Conservation (phyloP, 2,888 invertebrate genomes). For the Phyto melanocephala region DNA sequence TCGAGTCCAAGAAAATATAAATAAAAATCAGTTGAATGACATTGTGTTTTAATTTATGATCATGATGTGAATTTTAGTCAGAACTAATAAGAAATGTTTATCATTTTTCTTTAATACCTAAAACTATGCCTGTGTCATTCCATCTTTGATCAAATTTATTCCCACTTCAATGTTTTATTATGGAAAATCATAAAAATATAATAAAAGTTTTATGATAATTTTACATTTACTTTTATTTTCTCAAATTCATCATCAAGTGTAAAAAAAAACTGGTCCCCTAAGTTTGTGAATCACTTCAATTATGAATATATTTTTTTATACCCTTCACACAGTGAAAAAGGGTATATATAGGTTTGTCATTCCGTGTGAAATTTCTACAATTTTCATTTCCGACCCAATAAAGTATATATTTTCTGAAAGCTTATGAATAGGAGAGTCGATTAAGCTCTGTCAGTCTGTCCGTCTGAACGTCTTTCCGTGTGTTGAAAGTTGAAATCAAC, state of each 20-base stretch:
- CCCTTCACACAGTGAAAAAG: no score
- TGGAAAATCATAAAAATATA: conserved; percentile 2
- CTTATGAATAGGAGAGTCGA: no score
- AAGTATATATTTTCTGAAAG: no score
- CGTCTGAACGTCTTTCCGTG: no score
- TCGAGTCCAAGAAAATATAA: not conserved
- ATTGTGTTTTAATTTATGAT: conserved; percentile 25
- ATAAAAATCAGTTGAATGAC: conserved; percentile 22
- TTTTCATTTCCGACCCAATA: no score
- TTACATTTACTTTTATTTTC: not conserved
- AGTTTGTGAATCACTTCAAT: no score
- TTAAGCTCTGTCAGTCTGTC: no score
- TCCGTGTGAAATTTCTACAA: no score
- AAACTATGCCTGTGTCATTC: not conserved
- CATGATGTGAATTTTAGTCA: conserved; percentile 2
- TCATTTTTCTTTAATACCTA: conserved; percentile 6
- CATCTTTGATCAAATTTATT: conserved; percentile 19
- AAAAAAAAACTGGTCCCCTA: conserved; percentile 13
- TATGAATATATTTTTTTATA: no score
- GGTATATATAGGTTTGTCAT: no score
- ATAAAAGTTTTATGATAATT: not conserved
- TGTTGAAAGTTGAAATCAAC: no score
- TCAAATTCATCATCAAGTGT: not conserved
- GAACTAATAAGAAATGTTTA: conserved; percentile 16
- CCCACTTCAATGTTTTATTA: conserved; percentile 22